Evolutionary conservation across 2,113 vertebrate genomes (phyloP).

Genomic region (Desmodus rotundus): DNA sequence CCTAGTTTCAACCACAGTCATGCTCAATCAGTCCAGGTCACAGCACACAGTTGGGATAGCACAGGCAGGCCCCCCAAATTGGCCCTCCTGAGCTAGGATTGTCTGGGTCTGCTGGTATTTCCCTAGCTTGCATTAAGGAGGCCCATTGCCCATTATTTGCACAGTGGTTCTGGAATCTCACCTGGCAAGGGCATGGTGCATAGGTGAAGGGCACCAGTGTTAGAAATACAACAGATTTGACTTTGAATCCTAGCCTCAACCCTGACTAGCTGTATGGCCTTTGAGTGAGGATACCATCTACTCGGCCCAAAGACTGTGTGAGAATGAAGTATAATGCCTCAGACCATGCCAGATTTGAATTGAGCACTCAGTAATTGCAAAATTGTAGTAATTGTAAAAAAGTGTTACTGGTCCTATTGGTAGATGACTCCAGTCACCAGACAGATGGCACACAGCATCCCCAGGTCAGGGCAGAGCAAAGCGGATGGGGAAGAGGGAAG

Average conservation of each 20-base stretch:
- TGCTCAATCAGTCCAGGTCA: background rate
- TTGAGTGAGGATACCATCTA: background rate
- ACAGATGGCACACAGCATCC: background rate
- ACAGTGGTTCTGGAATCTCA: background rate
- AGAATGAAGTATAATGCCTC: background rate
- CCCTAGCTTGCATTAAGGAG: background rate
- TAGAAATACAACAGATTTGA: background rate
- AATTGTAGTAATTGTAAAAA: background rate
- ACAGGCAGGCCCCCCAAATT: accelerated
- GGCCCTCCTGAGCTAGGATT: background rate
- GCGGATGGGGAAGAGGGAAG: background rate
- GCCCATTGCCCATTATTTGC: background rate
- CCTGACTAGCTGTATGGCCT: background rate
- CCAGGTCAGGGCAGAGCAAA: background rate
- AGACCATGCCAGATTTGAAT: background rate
- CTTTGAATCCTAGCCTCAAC: background rate
- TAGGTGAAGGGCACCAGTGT: background rate
- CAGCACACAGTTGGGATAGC: background rate
- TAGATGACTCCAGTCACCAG: background rate
- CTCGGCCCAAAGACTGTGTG: background rate
- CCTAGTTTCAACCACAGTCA: background rate
- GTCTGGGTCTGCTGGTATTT: background rate
- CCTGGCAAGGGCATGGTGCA: background rate
- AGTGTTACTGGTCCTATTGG: background rate
- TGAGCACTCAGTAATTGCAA: background rate